Base-by-base conservation (phyloP, 2,888 invertebrate species). In the Spilarctia lutea region DNA sequence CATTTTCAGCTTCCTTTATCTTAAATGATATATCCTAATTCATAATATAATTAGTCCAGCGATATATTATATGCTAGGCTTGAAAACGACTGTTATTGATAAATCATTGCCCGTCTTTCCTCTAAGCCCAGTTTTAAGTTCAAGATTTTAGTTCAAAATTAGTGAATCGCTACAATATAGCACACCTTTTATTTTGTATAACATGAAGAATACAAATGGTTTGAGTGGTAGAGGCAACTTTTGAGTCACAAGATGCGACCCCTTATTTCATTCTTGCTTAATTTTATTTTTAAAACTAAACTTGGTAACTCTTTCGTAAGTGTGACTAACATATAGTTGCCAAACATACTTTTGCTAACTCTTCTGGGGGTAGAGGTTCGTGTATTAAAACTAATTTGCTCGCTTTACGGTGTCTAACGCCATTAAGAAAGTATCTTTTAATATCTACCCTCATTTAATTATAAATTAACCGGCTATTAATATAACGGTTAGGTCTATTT, bases 391-490 rank as follows among this genome's bases (percentile, higher is more conserved):
- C n/a, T 27, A n/a, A 56, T 56, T 27, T 27, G 1, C 6, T 60
- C 16, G 8, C 60, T 27, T 60, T 30, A 30, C 63, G 18, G 16
- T 30, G 60, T 63, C 30, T 63, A 65, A 27, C 48, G 65, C 45
- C 48, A 27, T 48, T 52, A 65, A 48, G n/a, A 18, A 33, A 39
- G 48, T 74, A 71, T 63, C 66, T 60, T 72, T 67, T 74, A 68
- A 76, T 74, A 72, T 65, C 68, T 60, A 56, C 8, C 45, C 52
- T 42, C 56, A 66, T 75, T 75, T 11, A 74, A 79, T 71, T 68
- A 70, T 71, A 72, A 75, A 76, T 73, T 76, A 77, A 72, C 75
- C 63, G 10, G 73, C 75, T 82, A 83, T 83, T 83, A 85, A 76
- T 80, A 78, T 73, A 72, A 77, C 75, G 75, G 80, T 68, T 66